Percentiles rank a stretch among this genome's conserved stretches.
Evolutionary conservation across 2,888 invertebrate species (phyloP).

Genomic region (Danaus chrysippus): DNA sequence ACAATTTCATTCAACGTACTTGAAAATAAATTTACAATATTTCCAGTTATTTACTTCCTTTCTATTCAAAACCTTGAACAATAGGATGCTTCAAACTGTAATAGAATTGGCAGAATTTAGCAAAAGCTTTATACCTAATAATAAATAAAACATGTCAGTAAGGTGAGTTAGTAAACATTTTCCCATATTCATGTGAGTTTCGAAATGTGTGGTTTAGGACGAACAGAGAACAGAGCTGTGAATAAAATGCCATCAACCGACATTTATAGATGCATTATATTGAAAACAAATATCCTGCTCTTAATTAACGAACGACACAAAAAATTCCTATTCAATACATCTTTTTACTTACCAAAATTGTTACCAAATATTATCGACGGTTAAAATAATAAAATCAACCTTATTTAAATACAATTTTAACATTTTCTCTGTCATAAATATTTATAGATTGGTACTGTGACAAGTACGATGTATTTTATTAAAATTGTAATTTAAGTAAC

Average conservation of each 20-base stretch:
- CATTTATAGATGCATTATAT: constrained; percentile 55
- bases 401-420: too few species aligned
- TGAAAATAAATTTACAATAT: too few species aligned
- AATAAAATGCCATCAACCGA: constrained; percentile 53
- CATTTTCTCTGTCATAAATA: too few species aligned
- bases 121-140: neutral
- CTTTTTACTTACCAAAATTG: constrained; percentile 11
- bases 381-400: too few species aligned
- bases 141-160: constrained; percentile 42
- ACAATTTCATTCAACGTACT: too few species aligned
- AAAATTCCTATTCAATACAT: constrained; percentile 6
- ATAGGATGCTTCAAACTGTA: too few species aligned
- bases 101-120: neutral
- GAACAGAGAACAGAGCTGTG: constrained; percentile 72
- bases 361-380: too few species aligned
- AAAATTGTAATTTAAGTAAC: too few species aligned
- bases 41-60: too few species aligned
- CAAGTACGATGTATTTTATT: too few species aligned
- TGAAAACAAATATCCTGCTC: constrained; percentile 37
- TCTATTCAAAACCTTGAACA: too few species aligned
- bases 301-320: constrained; percentile 46
- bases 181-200: constrained; percentile 60
- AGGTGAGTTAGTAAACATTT: constrained; percentile 71
- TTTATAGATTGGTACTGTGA: too few species aligned
- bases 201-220: constrained; percentile 71